Evolutionary conservation across 2,888 invertebrate species (phyloP), one percentile per base, ranked within the genome.

Genomic region (Tubulanus polymorphus): DNA sequence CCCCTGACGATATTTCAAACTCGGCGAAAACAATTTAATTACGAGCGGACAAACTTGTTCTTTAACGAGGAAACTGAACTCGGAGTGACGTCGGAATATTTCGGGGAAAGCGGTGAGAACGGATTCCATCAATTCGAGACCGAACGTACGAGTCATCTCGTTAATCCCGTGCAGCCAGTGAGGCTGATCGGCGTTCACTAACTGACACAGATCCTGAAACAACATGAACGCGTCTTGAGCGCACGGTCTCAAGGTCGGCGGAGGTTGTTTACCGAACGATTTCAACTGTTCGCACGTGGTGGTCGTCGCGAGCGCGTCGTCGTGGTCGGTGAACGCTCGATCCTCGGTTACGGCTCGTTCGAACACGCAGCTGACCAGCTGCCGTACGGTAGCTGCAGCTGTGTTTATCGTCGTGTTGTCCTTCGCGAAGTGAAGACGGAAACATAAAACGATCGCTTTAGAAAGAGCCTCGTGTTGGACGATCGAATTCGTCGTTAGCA

Each of bases 21-120:
- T 97, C 12, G 97, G 97, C 26, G 97, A 97, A 79, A 99, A 97
- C 58, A 99, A 82, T 79, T 95, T 91, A 64, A 99, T 97, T n/a
- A 99, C 92, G 69, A 99, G 83, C 0, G 97, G 96, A 78, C 97
- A 99, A 0, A 99, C 96, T 62, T 93, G 86, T 78, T 99, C 97
- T 78, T 96, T 97, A 53, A 99, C 79, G 32, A 99, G 81, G 74
- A 94, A 91, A 68, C 91, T 88, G 78, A 97, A 96, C 78, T 97
- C 96, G 3, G 88, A 86, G 81, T 94, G 93, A 90, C 94, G 66
- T 51, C 78, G 72, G 65, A 84, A 83, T 29, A 82, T 76, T 3
- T 72, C 63, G 6, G 81, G 74, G 62, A 79, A 83, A n/a, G 74
- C 70, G n/a, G 80, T 90, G 47, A 99, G 83, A 52, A 96, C 90